phyloP scores from a whole-genome alignment of 2,888 invertebrate genomes.

The Drosophila kuntzei region DNA sequence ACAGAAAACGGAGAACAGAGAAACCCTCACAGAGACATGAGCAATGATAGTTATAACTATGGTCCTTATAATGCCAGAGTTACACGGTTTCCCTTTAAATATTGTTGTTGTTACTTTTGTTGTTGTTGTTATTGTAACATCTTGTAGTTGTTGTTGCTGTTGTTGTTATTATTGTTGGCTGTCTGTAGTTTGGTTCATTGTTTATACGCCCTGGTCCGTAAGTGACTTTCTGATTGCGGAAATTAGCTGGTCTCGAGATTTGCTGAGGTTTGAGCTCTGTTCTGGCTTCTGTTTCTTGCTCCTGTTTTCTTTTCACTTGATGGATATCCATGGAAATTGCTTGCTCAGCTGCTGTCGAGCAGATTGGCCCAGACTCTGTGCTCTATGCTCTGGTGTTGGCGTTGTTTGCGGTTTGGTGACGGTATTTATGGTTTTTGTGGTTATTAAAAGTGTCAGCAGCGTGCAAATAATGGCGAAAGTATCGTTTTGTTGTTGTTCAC shows the following conservation, averaged over 20 bases:
- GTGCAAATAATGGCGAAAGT: constrained; percentile 66
- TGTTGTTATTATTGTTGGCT: constrained; percentile 23
- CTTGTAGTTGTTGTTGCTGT: constrained; percentile 7
- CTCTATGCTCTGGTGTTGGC: constrained; percentile 22
- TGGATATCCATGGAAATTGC: constrained; percentile 75
- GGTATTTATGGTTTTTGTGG: constrained; percentile 74
- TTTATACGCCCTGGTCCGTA: constrained; percentile 66
- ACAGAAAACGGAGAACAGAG: constrained; percentile 12
- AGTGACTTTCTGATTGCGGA: constrained; percentile 78
- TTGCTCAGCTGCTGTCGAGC: constrained; percentile 46
- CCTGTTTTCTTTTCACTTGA: constrained; percentile 68
- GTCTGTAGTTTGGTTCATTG: constrained; percentile 48
- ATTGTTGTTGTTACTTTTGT: constrained; percentile 12
- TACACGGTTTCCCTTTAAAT: constrained; percentile 27
- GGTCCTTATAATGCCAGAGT: constrained; percentile 45
- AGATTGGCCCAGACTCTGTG: constrained; percentile 7
- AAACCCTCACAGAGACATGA: constrained; percentile 52
- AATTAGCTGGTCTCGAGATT: constrained; percentile 72
- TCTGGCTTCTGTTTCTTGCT: constrained; percentile 5
- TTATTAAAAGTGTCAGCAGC: constrained; percentile 75
- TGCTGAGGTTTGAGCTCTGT: constrained; percentile 35
- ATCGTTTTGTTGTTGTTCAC: constrained; percentile 13
- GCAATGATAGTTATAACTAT: constrained; percentile 64
- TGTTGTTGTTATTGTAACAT: constrained; percentile 7
- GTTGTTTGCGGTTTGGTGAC: constrained; percentile 50